phyloP scores from a whole-genome alignment of 1,140 invertebrate species.

The Drosophila azteca region DNA sequence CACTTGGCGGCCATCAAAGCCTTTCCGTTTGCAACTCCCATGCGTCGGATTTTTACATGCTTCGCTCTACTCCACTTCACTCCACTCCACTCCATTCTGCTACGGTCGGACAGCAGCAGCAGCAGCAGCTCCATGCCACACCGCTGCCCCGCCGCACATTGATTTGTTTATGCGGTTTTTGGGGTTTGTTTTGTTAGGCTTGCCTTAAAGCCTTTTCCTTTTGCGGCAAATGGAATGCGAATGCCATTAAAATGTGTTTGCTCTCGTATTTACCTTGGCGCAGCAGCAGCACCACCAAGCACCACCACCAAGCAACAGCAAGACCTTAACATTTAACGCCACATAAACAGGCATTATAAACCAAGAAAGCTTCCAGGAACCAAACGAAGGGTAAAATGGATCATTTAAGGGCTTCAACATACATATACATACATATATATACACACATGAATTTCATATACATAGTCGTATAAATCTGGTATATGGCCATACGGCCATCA shows the following conservation, averaged over 20 bases:
- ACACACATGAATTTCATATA: slow-evolving; percentile 1
- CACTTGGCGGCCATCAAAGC: slow-evolving; percentile 74
- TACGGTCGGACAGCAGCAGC: too few relatives aligned
- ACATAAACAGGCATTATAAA: slow-evolving; percentile 78
- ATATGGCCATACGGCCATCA: not conserved
- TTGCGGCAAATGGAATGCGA: slow-evolving; percentile 58
- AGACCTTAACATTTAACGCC: slow-evolving; percentile 72
- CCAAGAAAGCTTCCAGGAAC: slow-evolving; percentile 44
- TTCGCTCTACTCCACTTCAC: not conserved
- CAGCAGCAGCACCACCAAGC: slow-evolving; percentile 1
- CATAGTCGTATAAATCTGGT: slow-evolving; percentile 2
- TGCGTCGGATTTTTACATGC: slow-evolving; percentile 45
- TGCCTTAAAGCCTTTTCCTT: slow-evolving; percentile 55
- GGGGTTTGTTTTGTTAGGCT: slow-evolving; percentile 73
- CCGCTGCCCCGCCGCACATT: slow-evolving; percentile 37
- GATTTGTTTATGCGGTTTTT: slow-evolving; percentile 76
- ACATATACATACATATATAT: not conserved
- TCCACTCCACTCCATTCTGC: too few relatives aligned
- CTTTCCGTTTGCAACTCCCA: slow-evolving; percentile 51
- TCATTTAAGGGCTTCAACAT: slow-evolving; percentile 42
- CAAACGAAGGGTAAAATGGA: too few relatives aligned
- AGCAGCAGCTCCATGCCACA: too few relatives aligned
- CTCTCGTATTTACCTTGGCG: slow-evolving; percentile 76
- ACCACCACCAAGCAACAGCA: too few relatives aligned
- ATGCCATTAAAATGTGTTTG: slow-evolving; percentile 80